These are phyloP conservation scores for Plotosus lineatus DNA, from an alignment of 2,113 vertebrate genomes.

Conservation along the genomic window DNA sequence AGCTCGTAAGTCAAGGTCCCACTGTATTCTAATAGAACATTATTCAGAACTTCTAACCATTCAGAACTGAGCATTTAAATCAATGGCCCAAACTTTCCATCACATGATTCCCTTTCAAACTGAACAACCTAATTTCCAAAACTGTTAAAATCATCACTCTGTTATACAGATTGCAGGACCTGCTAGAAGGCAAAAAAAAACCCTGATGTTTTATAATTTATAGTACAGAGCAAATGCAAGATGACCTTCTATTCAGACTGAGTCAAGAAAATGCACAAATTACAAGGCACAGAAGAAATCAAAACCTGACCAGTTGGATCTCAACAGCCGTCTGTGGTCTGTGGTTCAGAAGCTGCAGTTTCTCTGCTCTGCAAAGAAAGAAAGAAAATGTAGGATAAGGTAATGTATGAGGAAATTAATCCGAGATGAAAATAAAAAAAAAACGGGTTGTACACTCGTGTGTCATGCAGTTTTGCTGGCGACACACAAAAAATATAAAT, in stretches of 20 bases:
- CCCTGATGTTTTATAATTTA: constrained; percentile 6
- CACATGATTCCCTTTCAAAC: background rate
- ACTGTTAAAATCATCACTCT: background rate
- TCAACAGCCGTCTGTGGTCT: constrained; percentile 93
- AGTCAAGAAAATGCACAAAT: background rate
- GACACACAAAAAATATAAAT: too few species aligned
- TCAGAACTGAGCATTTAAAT: background rate
- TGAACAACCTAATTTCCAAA: background rate
- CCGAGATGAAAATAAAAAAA: background rate
- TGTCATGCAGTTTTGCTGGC: background rate
- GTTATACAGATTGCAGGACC: background rate
- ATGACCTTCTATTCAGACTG: background rate
- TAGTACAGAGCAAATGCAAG: background rate
- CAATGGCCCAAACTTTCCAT: background rate
- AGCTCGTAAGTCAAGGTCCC: too few species aligned
- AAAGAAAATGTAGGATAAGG: background rate
- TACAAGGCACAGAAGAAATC: background rate
- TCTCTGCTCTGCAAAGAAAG: constrained; percentile 83
- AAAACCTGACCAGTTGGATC: constrained; percentile 87
- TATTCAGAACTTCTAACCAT: background rate
- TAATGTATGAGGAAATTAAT: background rate
- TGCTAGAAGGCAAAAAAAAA: background rate
- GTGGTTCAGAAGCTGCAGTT: constrained; percentile 92
- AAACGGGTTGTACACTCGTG: background rate
- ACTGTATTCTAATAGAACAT: too few species aligned